phyloP scores from a whole-genome alignment of 2,888 invertebrate species.

The Brachylomia viminalis region DNA sequence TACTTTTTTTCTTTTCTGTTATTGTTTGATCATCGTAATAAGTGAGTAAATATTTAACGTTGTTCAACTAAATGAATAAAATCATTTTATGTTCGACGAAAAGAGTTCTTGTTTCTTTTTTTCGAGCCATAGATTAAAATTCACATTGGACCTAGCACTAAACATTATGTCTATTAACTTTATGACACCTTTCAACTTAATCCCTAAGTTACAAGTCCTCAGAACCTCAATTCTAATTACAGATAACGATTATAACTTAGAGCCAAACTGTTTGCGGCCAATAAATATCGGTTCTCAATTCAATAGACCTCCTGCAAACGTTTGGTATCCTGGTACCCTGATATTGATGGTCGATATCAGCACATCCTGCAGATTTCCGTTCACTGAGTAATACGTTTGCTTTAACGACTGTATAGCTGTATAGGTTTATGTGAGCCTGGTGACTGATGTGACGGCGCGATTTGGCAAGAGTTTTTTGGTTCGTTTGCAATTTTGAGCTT shows the following conservation, averaged over 20 bases:
- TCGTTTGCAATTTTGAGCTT: constrained; percentile 44
- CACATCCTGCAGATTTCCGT: constrained; percentile 82
- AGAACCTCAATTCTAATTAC: constrained; percentile 36
- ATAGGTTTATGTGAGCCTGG: constrained; percentile 53
- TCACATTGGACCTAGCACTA: neutral
- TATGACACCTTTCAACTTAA: constrained; percentile 19
- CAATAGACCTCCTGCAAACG: constrained; percentile 76
- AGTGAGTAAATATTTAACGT: neutral
- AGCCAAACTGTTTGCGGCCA: constrained; percentile 70
- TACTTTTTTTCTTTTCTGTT: constrained; percentile 1
- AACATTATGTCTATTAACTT: neutral
- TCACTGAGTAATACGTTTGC: constrained; percentile 79
- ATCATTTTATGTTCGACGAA: no score
- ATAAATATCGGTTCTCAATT: constrained; percentile 77
- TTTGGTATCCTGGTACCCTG: constrained; percentile 72
- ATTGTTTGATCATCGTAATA: neutral
- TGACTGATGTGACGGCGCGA: constrained; percentile 57
- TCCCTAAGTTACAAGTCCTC: constrained; percentile 13
- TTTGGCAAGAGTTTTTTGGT: constrained; percentile 53
- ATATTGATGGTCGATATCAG: constrained; percentile 78
- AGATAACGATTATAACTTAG: constrained; percentile 59
- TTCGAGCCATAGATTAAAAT: no score
- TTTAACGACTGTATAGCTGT: constrained; percentile 77
- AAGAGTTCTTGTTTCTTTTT: no score
- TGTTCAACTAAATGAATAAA: neutral